phyloP scores from a whole-genome alignment of 2,797 vertebrate genomes.

The Delichon dasypus region DNA sequence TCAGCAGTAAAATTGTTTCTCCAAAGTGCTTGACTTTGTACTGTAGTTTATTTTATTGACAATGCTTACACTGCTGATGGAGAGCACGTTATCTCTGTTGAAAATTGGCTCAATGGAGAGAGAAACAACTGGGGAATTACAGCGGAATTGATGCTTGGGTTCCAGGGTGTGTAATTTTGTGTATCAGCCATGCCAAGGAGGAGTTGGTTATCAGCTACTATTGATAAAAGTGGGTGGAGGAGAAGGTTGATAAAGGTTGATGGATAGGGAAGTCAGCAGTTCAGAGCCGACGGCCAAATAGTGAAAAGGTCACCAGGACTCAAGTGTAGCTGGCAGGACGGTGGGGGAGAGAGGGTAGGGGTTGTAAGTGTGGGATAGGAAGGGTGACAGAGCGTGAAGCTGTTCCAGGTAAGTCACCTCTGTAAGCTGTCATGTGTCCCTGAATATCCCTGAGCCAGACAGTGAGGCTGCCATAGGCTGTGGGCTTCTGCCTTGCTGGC shows the following conservation, averaged over 20 bases:
- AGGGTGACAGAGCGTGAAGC: not conserved
- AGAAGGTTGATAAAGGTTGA: not conserved
- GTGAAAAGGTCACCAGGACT: not conserved
- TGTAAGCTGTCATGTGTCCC: not conserved
- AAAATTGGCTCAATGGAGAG: not conserved
- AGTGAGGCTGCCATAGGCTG: not conserved
- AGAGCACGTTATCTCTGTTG: not conserved
- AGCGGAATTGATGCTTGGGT: not conserved
- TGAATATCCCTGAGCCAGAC: not conserved
- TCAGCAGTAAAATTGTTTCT: not conserved
- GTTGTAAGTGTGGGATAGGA: not conserved
- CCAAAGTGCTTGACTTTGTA: not conserved
- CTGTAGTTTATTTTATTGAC: not conserved
- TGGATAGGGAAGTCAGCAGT: not conserved
- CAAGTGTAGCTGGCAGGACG: not conserved
- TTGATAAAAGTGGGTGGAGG: not conserved
- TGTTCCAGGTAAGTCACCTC: not conserved
- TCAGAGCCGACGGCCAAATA: not conserved
- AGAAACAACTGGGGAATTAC: not conserved
- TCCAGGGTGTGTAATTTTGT: not conserved
- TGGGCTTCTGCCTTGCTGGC: not conserved
- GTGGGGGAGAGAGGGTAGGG: not conserved
- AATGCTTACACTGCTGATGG: not conserved
- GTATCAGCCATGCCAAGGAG: accelerated
- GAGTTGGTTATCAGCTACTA: not conserved